phyloP scores from a whole-genome alignment of 2,797 vertebrate species.

The Toxotes lorentzi region DNA sequence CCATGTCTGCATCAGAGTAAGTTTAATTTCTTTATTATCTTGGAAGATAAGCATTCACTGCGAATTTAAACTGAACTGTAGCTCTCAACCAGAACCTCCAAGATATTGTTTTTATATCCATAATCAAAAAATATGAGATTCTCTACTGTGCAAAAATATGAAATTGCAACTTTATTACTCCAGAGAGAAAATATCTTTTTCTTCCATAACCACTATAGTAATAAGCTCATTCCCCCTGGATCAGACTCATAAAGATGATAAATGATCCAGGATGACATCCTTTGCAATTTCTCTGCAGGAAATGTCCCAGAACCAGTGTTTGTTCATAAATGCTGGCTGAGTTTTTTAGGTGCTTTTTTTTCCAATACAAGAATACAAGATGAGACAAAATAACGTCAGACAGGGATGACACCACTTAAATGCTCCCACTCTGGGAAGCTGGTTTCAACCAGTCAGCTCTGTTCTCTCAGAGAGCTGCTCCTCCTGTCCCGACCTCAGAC shows the following conservation, averaged over 20 bases:
- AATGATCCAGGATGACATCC: conserved; percentile 31
- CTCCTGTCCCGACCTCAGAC: conserved; percentile 45
- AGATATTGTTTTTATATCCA: conserved; percentile 41
- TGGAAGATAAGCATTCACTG: conserved; percentile 18
- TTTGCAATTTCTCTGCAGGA: conserved; percentile 7
- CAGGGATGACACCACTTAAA: conserved; percentile 22
- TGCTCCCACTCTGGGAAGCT: conserved; percentile 26
- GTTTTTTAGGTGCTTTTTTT: conserved; percentile 2
- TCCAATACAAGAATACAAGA: conserved; percentile 22
- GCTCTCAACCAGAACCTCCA: conserved; percentile 11
- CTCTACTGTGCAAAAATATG: conserved; percentile 48
- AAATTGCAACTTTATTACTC: conserved; percentile 49
- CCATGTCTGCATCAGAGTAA: conserved; percentile 8
- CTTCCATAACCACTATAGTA: conserved; percentile 38
- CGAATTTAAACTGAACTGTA: conserved; percentile 26
- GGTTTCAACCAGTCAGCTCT: conserved; percentile 51
- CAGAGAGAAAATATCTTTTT: conserved; percentile 27
- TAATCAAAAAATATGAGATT: conserved; percentile 69
- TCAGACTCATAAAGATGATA: conserved; percentile 47
- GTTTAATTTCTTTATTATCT: conserved; percentile 20
- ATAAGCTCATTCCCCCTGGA: conserved; percentile 42
- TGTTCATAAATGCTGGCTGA: conserved; percentile 12
- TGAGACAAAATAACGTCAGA: conserved; percentile 32
- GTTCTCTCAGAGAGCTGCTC: conserved; percentile 26
- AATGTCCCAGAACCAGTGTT: conserved; percentile 7